Base-by-base conservation (phyloP, 1,140 invertebrate species). In the Scaptomyza hsui region DNA sequence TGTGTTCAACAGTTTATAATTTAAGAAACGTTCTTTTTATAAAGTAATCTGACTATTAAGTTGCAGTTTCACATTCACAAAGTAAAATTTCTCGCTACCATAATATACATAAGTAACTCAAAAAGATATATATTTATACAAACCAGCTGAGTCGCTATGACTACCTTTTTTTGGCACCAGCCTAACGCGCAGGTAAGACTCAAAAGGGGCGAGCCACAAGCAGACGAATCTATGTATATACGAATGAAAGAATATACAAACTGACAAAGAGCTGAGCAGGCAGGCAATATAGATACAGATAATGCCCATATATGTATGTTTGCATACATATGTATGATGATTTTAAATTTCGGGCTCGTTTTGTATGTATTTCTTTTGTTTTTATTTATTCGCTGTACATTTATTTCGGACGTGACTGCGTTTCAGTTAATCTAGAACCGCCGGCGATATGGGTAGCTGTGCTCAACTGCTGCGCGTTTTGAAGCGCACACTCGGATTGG, bases 161-260 rank as follows among this genome's bases (percentile, higher is more conserved):
- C 10, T 56, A 15, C 18, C 39, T 61, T 44, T 55, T 42, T 59
- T 65, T 7, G 48, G 60, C 44, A 63, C 42, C 81, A 80, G 60
- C 53, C 81, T 60, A 77, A 81, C 32, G 49, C 49, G 52, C 81
- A 85, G 77, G 81, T 81, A 85, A 76, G 59, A 42, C 60, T 32
- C 24, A 44, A 63, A 42, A 55, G 53, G 29, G 51, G 32, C 19
- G 16, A 47, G 37, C 10, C 3, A 41, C 37, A 18, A 44, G 18
- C 48, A 21, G 7, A 52, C 15, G 13, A 21, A n/a, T 39, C 47
- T 59, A 49, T 48, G 49, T 47, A 37, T 21, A 24, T 42, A 53
- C n/a, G n/a, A 6, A 42, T 57, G 39, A n/a, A 13, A 26, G 12
- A n/a, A 47, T 19, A 55, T 47, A 64, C 3, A 26, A 3, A 19